Conservation (phyloP, 2,113 vertebrate genomes). For the Hoplias malabaricus region DNA sequence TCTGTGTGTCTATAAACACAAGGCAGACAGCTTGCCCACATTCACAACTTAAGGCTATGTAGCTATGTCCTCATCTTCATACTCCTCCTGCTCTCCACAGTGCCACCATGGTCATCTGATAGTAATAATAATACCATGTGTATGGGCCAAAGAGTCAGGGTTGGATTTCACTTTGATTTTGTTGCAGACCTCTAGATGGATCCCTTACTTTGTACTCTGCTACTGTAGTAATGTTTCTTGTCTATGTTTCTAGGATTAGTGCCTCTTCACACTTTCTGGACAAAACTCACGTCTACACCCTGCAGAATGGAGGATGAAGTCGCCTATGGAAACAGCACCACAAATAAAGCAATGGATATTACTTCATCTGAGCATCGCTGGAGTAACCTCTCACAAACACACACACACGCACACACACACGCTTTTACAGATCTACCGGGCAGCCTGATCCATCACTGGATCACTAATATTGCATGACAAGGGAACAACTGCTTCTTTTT, state of each 20-base stretch:
- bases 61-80: too few relatives aligned
- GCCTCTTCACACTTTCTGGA: constrained; percentile 25
- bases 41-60: too few relatives aligned
- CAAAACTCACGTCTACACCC: constrained; percentile 18
- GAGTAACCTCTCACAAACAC: constrained; percentile 27
- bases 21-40: too few relatives aligned
- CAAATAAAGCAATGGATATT: constrained; percentile 21
- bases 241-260: constrained; percentile 45
- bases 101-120: too few relatives aligned
- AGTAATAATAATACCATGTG: too few relatives aligned
- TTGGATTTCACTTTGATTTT: too few relatives aligned
- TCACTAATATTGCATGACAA: constrained; percentile 55
- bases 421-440: constrained; percentile 32
- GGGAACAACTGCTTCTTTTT: constrained; percentile 48
- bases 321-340: constrained; percentile 23
- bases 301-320: constrained; percentile 26
- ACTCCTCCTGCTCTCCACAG: too few relatives aligned
- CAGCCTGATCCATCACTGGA: constrained; percentile 33
- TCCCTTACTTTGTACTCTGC: too few relatives aligned
- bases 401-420: constrained; percentile 17
- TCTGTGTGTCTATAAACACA: too few relatives aligned
- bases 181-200: too few relatives aligned
- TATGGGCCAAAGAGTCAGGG: too few relatives aligned
- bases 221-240: background rate
- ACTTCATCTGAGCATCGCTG: constrained; percentile 39